Evolutionary conservation across 2,888 invertebrate genomes (phyloP).

Genomic region (Meteorus cinctellus): DNA sequence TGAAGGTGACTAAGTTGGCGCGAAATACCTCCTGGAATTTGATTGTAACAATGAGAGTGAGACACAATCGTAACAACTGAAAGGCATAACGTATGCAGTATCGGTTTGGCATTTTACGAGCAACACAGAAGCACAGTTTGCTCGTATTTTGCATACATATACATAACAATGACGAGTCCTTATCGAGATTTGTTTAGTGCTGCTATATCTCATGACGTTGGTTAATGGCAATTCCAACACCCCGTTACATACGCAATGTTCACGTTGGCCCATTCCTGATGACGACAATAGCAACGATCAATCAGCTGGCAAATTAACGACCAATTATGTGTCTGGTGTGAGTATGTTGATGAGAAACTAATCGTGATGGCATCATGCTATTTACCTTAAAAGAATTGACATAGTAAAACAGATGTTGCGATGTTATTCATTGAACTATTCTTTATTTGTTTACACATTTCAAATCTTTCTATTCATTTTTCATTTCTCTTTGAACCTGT

Average conservation of each 20-base stretch:
- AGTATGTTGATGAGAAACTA: background rate
- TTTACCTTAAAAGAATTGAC: too few relatives aligned
- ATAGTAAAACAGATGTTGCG: too few relatives aligned
- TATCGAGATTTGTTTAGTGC: conserved; percentile 19
- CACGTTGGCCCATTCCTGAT: background rate
- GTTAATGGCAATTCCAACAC: conserved; percentile 18
- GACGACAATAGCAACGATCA: background rate
- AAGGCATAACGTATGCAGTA: background rate
- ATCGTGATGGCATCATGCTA: background rate
- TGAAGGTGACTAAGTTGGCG: too few relatives aligned
- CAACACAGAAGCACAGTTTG: background rate
- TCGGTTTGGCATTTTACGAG: conserved; percentile 11
- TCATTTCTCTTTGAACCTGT: too few relatives aligned
- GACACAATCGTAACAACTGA: background rate
- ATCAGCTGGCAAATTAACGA: conserved; percentile 10
- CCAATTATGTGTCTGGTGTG: background rate
- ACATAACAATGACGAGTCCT: background rate
- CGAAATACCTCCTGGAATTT: background rate
- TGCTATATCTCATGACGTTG: background rate
- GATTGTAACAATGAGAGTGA: background rate
- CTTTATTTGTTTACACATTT: too few relatives aligned
- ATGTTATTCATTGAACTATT: too few relatives aligned
- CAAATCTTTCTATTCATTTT: too few relatives aligned
- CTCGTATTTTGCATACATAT: background rate
- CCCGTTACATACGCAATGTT: background rate